A percentile compares a stretch with the other conserved stretches of the same genome.
Conservation (phyloP, 2,888 invertebrate genomes). For the Zele albiditarsus region DNA sequence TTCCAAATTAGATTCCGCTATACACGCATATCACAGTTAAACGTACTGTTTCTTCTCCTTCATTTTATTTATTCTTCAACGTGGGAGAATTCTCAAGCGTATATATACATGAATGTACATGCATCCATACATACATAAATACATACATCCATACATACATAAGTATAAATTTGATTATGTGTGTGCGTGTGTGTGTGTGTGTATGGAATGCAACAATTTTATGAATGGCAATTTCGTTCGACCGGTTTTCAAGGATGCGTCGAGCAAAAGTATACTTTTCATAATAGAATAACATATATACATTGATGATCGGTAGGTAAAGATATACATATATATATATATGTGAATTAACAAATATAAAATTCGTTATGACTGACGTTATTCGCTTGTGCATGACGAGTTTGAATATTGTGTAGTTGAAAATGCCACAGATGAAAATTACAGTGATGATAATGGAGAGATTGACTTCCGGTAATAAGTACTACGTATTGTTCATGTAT, state of each 20-base stretch:
- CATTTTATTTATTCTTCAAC: constrained; percentile 6
- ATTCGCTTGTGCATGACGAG: background rate
- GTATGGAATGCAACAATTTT: background rate
- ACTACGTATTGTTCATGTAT: background rate
- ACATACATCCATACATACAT: background rate
- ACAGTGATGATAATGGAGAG: background rate
- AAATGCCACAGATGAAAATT: background rate
- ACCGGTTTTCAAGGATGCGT: constrained; percentile 32
- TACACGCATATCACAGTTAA: constrained; percentile 33
- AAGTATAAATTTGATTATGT: background rate
- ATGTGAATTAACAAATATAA: no score
- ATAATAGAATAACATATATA: background rate
- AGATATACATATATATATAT: no score
- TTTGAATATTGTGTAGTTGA: background rate
- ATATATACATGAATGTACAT: background rate
- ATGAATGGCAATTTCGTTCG: constrained; percentile 29
- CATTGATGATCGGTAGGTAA: background rate
- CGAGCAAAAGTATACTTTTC: background rate
- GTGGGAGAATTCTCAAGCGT: constrained; percentile 21
- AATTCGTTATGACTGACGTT: no score
- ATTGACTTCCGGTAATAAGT: background rate
- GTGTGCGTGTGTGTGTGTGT: background rate
- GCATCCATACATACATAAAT: background rate
- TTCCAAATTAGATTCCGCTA: constrained; percentile 6
- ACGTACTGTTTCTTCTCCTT: background rate